Base-by-base conservation (phyloP, 2,797 vertebrate genomes). In the Hippopotamyrus pictus region DNA sequence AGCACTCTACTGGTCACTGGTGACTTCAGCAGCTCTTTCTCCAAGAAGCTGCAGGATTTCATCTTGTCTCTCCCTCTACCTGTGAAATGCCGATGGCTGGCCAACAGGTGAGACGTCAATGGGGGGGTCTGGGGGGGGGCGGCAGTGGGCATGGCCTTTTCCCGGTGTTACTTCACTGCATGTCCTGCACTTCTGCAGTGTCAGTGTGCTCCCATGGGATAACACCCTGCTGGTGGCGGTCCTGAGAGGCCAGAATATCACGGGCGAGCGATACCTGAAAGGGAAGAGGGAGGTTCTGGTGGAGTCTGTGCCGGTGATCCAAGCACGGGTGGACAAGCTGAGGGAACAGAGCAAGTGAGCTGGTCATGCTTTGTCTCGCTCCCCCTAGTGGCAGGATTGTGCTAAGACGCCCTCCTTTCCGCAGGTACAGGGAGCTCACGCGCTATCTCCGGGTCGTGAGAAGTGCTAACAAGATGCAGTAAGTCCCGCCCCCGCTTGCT, bases 181-280 rank as follows among this genome's bases (percentile, higher is more conserved):
- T 89, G n/a, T 25, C 22, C 5, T 88, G 53, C 33, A 41, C 29
- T 59, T 29, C 1, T 92, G 0, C 90, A 96, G 96, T 82, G 51
- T 96, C 69, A 94, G 94, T 0, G 92, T 96, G 9, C 5, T 94
- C 7, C 88, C 92, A 0, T 96, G 96, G 96, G 92, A 96, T 22
- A 92, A 96, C 0, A 11, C 82, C 0, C 90, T 95, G 2, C 91
- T 96, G 87, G 93, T 93, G 2, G 92, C 94, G 0, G 94, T 96
- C 6, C 50, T 96, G 17, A 96, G 92, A 89, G 95, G 95, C 19
- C 95, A 96, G 89, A 96, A 95, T 53, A 3, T 94, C 89, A 93
- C 91, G 0, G 95, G 95, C 22, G 91, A 92, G 19, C 93, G 93
- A 17, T 90, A 48, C 0, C 89, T 89, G 82, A 95, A 93, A 87